phyloP scores from a whole-genome alignment of 2,888 invertebrate species.

The Rotaria macrura region DNA sequence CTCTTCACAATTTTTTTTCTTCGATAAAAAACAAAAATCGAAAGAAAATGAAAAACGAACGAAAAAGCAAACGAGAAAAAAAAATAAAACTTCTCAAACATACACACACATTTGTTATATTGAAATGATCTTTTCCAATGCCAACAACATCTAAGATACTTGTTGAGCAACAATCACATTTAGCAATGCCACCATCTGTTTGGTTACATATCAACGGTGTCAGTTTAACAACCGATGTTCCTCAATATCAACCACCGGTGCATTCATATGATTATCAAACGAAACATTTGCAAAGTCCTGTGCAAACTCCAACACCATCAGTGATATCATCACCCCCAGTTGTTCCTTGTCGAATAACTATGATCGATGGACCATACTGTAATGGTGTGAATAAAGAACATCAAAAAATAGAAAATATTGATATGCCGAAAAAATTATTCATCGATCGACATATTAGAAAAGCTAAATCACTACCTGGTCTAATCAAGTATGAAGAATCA shows the following conservation, averaged over 20 bases:
- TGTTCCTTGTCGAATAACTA: neutral
- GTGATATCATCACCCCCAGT: neutral
- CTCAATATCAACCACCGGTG: neutral
- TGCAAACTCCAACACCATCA: neutral
- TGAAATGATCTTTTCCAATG: neutral
- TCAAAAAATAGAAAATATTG: neutral
- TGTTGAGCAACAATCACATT: neutral
- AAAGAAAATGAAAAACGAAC: neutral
- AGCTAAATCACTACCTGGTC: neutral
- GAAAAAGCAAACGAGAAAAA: neutral
- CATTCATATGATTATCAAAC: neutral
- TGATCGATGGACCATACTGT: neutral
- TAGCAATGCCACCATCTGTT: neutral
- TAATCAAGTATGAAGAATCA: neutral
- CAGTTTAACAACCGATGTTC: neutral
- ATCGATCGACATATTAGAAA: neutral
- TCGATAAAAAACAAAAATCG: neutral
- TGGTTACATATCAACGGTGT: constrained; percentile 1
- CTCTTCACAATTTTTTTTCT: neutral
- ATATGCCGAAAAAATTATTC: neutral
- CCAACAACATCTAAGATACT: neutral
- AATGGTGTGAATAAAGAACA: neutral
- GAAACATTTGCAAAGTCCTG: neutral
- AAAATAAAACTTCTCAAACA: neutral
- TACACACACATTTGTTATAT: neutral